Conservation (phyloP, 2,888 invertebrate species). For the Diaprepes abbreviatus region DNA sequence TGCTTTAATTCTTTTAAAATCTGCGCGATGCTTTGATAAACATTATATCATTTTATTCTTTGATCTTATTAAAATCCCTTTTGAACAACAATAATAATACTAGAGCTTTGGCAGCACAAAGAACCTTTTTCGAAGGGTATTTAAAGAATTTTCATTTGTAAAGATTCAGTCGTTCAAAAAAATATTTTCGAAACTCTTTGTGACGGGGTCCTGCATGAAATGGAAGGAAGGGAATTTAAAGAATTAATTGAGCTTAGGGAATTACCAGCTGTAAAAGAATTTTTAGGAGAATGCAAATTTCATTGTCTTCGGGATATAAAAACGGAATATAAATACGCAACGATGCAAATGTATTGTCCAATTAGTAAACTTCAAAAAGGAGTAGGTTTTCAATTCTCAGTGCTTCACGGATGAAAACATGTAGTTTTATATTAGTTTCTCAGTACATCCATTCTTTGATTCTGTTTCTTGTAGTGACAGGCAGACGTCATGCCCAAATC, state of each 20-base stretch:
- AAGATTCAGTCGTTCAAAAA: conserved; percentile 8
- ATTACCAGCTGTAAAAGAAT: neutral
- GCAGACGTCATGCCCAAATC: too few species aligned
- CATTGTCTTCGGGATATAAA: neutral
- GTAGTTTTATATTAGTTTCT: too few species aligned
- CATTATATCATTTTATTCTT: conserved; percentile 9
- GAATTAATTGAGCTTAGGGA: conserved; percentile 1
- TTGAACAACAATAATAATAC: neutral
- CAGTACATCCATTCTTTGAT: too few species aligned
- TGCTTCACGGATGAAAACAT: too few species aligned
- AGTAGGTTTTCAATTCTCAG: too few species aligned
- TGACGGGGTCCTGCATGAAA: neutral
- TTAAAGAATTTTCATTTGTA: conserved; percentile 19
- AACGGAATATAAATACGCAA: too few species aligned
- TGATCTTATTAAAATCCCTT: conserved; percentile 9
- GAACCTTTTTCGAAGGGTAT: conserved; percentile 3
- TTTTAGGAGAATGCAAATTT: neutral
- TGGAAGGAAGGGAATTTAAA: neutral
- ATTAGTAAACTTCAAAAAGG: too few species aligned
- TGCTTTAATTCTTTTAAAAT: neutral
- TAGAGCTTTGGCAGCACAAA: neutral
- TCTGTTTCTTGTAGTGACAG: too few species aligned
- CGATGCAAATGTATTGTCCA: too few species aligned
- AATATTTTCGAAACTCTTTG: conserved; percentile 9
- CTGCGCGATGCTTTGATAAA: conserved; percentile 2